These are phyloP conservation scores for Pomacea canaliculata DNA, from an alignment of 2,888 invertebrate genomes.

Conservation along the genomic window DNA sequence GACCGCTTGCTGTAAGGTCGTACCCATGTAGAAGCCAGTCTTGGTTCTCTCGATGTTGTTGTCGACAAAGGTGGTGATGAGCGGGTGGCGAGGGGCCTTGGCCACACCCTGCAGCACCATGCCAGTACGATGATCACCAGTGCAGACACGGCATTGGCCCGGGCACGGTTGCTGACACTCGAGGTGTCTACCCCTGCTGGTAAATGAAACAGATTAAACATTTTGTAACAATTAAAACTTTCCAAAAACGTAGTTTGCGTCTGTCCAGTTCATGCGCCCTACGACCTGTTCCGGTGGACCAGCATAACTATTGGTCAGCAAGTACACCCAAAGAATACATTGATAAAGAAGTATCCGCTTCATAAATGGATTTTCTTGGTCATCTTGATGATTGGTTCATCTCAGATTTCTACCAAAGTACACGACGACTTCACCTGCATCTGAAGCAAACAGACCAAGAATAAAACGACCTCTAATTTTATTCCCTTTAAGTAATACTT, in stretches of 20 bases:
- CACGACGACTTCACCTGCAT: too few species aligned
- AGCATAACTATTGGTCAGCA: background rate
- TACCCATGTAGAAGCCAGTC: slow-evolving; percentile 32
- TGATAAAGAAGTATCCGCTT: too few species aligned
- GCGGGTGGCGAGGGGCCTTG: slow-evolving; percentile 45
- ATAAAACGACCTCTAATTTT: too few species aligned
- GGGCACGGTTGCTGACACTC: background rate
- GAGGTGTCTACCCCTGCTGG: background rate
- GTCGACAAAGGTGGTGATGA: slow-evolving; percentile 46
- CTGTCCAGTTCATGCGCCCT: too few species aligned
- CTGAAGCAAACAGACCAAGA: too few species aligned
- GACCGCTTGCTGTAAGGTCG: background rate
- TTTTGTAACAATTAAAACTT: background rate
- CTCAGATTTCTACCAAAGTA: too few species aligned
- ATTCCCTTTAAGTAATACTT: too few species aligned
- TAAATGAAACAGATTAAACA: background rate
- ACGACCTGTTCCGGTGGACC: background rate
- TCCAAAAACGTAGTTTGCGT: background rate
- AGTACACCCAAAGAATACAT: too few species aligned
- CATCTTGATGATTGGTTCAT: too few species aligned
- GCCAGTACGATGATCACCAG: slow-evolving; percentile 29
- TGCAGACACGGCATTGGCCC: background rate
- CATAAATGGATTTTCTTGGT: too few species aligned
- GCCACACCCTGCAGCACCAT: slow-evolving; percentile 49
- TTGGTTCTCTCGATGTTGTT: slow-evolving; percentile 33